Evolutionary conservation across 2,797 vertebrate genomes (phyloP), one percentile per base, ranked within the genome.

Genomic region (Pseudochirops cupreus): DNA sequence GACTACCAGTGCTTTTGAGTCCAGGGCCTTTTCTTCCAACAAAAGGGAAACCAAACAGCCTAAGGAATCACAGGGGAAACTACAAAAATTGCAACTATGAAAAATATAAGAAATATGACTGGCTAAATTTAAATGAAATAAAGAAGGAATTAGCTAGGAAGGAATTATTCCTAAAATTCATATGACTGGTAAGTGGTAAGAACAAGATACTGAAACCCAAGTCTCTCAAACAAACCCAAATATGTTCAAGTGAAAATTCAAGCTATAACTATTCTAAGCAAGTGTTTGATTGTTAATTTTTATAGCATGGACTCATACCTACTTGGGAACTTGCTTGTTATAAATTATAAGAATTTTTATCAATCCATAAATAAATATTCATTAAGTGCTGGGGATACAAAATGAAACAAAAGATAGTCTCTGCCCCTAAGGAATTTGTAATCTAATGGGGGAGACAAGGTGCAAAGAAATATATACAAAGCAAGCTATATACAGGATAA

Each of bases 31-130:
- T 91, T 89, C 87, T 93, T 92, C 94, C n/a, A 10, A 56, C 89
- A 56, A 50, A 96, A 92, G 56, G 31, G 39, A 96, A 91, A 90
- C 55, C 26, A 50, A 93, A 18, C 90, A 58, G 87, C 21, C 50
- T n/a, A 62, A 92, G 29, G 28, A 58, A 56, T 1, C 11, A 56
- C 89, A 1, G 4, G 0, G 13, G 56, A 58, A 87, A 94, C 14
- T 52, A 90, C 1, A 12, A 58, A 91, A 93, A 91, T 31, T 21
- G 93, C 91, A 92, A 93, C 90, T 67, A 52, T 11, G 53, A 96
- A 16, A 93, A 92, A 94, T 53, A 90, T 52, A n/a, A 39, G 26
- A 12, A 91, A 92, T 54, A 95, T 92, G 54, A 57, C 56, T 52
- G 87, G 24, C 14, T 58, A 28, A 50, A 31, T 57, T 90, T 57